These are phyloP conservation scores for Coccyzus lansbergi DNA, from an alignment of 2,797 vertebrate species.

Conservation along the genomic window DNA sequence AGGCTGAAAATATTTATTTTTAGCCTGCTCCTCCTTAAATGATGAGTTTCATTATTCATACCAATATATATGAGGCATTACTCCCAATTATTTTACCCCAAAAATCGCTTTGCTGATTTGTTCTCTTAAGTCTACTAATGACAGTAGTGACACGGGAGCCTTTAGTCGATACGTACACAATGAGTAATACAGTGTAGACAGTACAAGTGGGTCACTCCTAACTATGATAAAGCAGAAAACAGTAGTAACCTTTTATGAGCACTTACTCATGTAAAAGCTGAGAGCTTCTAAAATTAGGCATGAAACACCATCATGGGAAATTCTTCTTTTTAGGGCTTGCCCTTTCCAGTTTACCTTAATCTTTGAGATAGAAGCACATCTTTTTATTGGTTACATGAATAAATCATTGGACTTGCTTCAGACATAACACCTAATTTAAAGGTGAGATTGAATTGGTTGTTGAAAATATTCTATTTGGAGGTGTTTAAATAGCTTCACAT, in stretches of 20 bases:
- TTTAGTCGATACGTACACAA: neutral
- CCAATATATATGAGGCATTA: neutral
- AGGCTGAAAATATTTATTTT: slow-evolving; percentile 1
- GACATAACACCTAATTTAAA: slow-evolving; percentile 40
- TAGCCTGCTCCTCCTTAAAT: neutral
- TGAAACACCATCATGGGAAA: slow-evolving; percentile 18
- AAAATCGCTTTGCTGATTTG: neutral
- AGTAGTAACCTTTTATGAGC: slow-evolving; percentile 29
- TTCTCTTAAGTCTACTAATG: neutral
- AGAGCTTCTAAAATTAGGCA: slow-evolving; percentile 74
- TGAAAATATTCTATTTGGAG: slow-evolving; percentile 39
- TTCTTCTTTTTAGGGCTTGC: slow-evolving; percentile 33
- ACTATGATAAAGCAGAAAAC: slow-evolving; percentile 30
- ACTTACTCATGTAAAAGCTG: slow-evolving; percentile 49
- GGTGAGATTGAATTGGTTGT: slow-evolving; percentile 40
- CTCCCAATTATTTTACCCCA: neutral
- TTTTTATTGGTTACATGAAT: slow-evolving; percentile 5
- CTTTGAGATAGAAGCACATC: neutral
- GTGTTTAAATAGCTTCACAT: slow-evolving; percentile 15
- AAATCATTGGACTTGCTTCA: slow-evolving; percentile 26
- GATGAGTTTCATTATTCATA: neutral
- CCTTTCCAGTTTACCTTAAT: slow-evolving; percentile 39
- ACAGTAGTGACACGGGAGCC: neutral
- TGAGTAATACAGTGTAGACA: neutral
- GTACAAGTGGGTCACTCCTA: slow-evolving; percentile 16